Base-by-base conservation (phyloP, 2,113 vertebrate genomes). In the Parus major region DNA sequence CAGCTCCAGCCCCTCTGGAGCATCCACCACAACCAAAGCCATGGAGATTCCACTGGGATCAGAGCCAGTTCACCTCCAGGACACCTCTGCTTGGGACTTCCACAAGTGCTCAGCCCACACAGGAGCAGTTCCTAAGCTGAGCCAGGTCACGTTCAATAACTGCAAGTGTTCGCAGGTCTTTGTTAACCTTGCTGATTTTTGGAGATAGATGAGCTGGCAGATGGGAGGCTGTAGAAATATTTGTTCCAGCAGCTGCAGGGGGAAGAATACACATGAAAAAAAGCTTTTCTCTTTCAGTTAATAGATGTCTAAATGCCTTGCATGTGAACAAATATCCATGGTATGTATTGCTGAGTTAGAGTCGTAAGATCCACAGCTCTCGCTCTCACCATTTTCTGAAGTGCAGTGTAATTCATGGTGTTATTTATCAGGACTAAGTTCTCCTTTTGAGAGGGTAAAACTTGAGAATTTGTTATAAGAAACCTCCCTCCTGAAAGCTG, bases 231-330 rank as follows among this genome's bases (percentile, higher is more conserved):
- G 36, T 36, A 42, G 86, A 75, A 92, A 39, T 85, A 82, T 21
- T 90, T 88, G 71, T 65, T 79, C 66, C 77, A 41, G 75, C 79
- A 96, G 88, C 93, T 92, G 93, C 79, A 90, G 46, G 15, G 25
- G 36, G 22, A 69, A 64, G 57, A 60, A 52, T 22, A 71, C 21
- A 22, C 23, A 63, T 7, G 44, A 79, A 86, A 80, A 82, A 88
- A 88, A 76, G 17, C 63, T 69, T 80, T 94, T 69, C 17, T 66
- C 27, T 79, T 52, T 76, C 63, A 59, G 49, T 90, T 90, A 57
- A 85, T 88, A 71, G 56, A 46, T 35, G 12, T 47, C 53, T 86
- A 33, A 78, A 42, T 39, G 44, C 36, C 66, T 85, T 36, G n/a
- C 61, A 42, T 56, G 44, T 1, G 22, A 79, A 63, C 70, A 71